Evolutionary conservation across 2,888 invertebrate species (phyloP).

Genomic region (Netelia virgata): DNA sequence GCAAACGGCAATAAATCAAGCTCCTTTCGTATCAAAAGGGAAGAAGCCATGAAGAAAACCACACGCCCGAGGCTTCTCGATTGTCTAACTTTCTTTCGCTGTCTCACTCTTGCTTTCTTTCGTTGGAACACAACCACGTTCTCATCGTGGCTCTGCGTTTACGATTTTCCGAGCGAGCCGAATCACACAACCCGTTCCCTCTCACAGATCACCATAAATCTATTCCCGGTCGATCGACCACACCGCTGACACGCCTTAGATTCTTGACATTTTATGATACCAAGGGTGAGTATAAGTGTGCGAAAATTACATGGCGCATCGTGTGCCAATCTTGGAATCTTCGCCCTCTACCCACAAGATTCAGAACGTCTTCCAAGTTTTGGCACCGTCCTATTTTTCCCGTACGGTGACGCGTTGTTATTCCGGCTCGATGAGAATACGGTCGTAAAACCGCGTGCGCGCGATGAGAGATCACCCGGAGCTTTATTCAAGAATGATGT

Average conservation of each 20-base stretch:
- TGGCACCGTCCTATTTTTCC: background rate
- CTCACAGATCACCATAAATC: constrained; percentile 62
- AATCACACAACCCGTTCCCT: constrained; percentile 64
- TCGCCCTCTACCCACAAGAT: constrained; percentile 28
- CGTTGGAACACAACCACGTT: background rate
- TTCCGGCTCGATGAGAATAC: constrained; percentile 1
- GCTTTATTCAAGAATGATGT: constrained; percentile 64
- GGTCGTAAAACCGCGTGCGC: constrained; percentile 48
- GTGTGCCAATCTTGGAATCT: constrained; percentile 7
- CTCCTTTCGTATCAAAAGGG: constrained; percentile 56
- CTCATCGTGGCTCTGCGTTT: background rate
- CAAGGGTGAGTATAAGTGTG: background rate
- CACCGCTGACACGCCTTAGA: constrained; percentile 38
- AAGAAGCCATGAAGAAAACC: constrained; percentile 57
- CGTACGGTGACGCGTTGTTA: background rate
- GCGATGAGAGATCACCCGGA: constrained; percentile 36
- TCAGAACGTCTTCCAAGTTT: constrained; percentile 28
- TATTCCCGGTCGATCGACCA: constrained; percentile 52
- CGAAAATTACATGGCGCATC: background rate
- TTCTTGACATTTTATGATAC: constrained; percentile 53
- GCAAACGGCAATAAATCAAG: constrained; percentile 71
- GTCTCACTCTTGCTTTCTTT: constrained; percentile 7
- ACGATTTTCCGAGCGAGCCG: constrained; percentile 30
- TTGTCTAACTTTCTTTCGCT: constrained; percentile 26
- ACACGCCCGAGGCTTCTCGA: constrained; percentile 35